Evolutionary conservation across 2,888 invertebrate species (phyloP).

Genomic region (Ormyrus nitidulus): DNA sequence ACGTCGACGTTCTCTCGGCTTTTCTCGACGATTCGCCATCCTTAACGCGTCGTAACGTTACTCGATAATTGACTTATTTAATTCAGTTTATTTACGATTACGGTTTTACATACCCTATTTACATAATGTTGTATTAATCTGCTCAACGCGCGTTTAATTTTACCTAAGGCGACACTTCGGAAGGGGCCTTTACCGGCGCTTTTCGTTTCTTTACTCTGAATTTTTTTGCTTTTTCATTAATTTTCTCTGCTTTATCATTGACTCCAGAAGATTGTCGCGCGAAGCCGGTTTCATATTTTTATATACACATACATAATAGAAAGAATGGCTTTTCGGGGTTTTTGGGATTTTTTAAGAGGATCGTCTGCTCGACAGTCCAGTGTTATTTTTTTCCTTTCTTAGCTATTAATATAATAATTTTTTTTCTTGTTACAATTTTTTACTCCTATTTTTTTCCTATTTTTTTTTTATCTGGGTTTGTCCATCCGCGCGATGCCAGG

Average conservation of each 20-base stretch:
- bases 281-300: conserved; percentile 46
- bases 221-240: conserved; percentile 28
- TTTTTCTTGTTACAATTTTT: conserved; percentile 20
- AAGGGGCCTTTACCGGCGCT: conserved; percentile 50
- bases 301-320: conserved; percentile 21
- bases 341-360: neutral
- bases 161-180: conserved; percentile 56
- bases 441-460: neutral
- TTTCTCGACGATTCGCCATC: neutral
- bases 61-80: conserved; percentile 58
- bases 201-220: conserved; percentile 16
- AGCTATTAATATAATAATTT: conserved; percentile 28
- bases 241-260: conserved; percentile 30
- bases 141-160: conserved; percentile 52
- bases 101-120: conserved; percentile 46
- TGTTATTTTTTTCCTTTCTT: conserved; percentile 18
- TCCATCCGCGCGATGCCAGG: neutral
- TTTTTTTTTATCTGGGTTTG: conserved; percentile 2
- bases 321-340: conserved; percentile 26
- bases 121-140: conserved; percentile 44
- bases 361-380: conserved; percentile 15
- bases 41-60: conserved; percentile 33
- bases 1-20: neutral
- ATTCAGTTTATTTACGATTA: conserved; percentile 55
- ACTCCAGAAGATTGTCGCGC: conserved; percentile 50